A percentile compares a stretch with the other conserved stretches of the same genome.
Conservation (phyloP, 1,140 invertebrate genomes). For the Scaptodrosophila lebanonensis region DNA sequence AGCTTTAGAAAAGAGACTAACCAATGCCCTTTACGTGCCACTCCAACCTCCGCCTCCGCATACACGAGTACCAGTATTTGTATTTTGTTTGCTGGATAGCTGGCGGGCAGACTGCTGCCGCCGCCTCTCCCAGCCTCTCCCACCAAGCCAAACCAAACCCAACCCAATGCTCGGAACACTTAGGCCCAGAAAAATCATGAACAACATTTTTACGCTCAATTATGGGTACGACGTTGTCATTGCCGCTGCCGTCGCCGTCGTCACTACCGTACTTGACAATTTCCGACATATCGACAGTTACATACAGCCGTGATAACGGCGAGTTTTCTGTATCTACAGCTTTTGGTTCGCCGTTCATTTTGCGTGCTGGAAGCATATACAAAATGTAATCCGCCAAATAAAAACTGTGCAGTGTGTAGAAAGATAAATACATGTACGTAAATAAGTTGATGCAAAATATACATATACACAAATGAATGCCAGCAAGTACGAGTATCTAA, state of each 20-base stretch:
- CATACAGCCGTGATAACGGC: conserved; percentile 12
- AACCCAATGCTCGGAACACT: too few relatives aligned
- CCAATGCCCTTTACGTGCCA: too few relatives aligned
- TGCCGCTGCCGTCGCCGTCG: conserved; percentile 21
- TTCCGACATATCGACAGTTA: conserved; percentile 65
- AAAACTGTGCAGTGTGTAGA: too few relatives aligned
- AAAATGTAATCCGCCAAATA: conserved; percentile 58
- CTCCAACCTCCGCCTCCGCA: too few relatives aligned
- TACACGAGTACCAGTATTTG: too few relatives aligned
- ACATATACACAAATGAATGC: too few relatives aligned
- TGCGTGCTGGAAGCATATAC: conserved; percentile 38
- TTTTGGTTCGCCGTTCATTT: not conserved
- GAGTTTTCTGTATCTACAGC: conserved; percentile 7
- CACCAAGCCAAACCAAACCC: too few relatives aligned
- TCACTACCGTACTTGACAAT: conserved; percentile 45
- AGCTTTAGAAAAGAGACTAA: too few relatives aligned
- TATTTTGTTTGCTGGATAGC: not conserved
- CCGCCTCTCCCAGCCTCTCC: too few relatives aligned
- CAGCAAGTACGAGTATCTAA: too few relatives aligned
- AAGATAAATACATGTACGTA: too few relatives aligned
- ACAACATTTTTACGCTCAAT: conserved; percentile 46
- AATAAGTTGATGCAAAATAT: too few relatives aligned
- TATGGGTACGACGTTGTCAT: conserved; percentile 33
- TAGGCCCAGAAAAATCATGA: not conserved
- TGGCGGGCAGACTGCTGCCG: not conserved